phyloP scores from a whole-genome alignment of 2,888 invertebrate genomes.

The Schizaphis graminum region DNA sequence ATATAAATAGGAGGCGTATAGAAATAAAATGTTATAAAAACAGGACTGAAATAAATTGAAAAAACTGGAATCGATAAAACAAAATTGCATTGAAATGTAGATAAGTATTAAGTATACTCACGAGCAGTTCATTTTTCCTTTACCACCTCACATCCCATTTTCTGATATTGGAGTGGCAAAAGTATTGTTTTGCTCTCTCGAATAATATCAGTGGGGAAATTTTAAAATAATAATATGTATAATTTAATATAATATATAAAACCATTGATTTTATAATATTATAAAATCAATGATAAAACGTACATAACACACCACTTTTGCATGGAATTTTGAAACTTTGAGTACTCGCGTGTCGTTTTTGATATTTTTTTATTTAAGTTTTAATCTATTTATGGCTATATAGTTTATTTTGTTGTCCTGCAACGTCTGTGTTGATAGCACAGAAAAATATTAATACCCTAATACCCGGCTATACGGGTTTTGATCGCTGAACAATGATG shows the following conservation, averaged over 20 bases:
- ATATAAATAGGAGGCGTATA: background rate
- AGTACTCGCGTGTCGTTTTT: background rate
- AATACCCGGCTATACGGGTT: conserved; percentile 35
- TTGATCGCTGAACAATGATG: conserved; percentile 43
- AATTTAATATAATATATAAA: background rate
- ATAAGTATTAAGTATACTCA: background rate
- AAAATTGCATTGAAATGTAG: background rate
- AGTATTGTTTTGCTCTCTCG: background rate
- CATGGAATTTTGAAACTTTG: background rate
- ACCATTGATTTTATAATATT: too few relatives aligned
- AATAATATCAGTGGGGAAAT: background rate
- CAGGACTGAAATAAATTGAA: background rate
- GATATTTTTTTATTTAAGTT: background rate
- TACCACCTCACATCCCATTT: background rate
- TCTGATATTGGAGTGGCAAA: background rate
- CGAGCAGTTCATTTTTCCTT: background rate
- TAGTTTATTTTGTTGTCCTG: background rate
- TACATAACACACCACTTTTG: background rate
- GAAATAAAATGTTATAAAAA: background rate
- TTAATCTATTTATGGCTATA: background rate
- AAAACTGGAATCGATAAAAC: background rate
- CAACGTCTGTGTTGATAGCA: background rate
- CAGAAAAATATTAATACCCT: background rate
- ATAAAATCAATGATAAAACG: too few relatives aligned
- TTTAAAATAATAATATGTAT: background rate